Conservation (phyloP, 2,113 vertebrate genomes). For the Oxyruncus cristatus region DNA sequence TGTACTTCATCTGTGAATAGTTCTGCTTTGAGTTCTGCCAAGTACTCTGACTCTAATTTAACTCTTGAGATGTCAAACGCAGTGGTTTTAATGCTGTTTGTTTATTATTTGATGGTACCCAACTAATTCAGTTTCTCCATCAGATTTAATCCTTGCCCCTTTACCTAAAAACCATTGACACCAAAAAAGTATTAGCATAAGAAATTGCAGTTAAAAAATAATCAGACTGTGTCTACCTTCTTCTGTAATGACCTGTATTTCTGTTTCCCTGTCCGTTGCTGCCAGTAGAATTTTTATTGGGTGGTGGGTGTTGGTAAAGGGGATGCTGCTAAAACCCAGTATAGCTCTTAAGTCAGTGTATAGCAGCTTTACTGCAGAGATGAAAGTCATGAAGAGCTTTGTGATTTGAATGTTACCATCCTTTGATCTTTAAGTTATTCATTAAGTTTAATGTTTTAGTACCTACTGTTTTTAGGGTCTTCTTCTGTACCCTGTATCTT, state of each 20-base stretch:
- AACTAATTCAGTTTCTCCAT: background rate
- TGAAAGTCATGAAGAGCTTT: slow-evolving; percentile 48
- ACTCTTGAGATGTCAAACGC: background rate
- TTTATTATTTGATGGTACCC: background rate
- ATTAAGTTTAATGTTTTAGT: slow-evolving; percentile 30
- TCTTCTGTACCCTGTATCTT: background rate
- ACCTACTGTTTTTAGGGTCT: slow-evolving; percentile 17
- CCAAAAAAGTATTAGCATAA: background rate
- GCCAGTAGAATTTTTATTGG: background rate
- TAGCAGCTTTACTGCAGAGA: slow-evolving; percentile 32
- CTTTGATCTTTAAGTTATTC: slow-evolving; percentile 60
- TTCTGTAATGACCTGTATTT: background rate
- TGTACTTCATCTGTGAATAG: slow-evolving; percentile 16
- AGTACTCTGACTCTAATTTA: background rate
- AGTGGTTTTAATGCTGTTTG: background rate
- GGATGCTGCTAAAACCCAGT: background rate
- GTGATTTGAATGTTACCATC: slow-evolving; percentile 38
- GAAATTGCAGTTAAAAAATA: background rate
- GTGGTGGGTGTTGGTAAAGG: background rate
- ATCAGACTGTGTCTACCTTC: background rate
- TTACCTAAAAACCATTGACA: background rate
- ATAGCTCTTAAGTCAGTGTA: background rate
- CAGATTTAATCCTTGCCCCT: background rate
- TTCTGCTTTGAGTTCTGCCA: slow-evolving; percentile 28
- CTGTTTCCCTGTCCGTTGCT: background rate